phyloP scores from a whole-genome alignment of 1,140 invertebrate genomes.

The Brachionus rotundiformis region DNA sequence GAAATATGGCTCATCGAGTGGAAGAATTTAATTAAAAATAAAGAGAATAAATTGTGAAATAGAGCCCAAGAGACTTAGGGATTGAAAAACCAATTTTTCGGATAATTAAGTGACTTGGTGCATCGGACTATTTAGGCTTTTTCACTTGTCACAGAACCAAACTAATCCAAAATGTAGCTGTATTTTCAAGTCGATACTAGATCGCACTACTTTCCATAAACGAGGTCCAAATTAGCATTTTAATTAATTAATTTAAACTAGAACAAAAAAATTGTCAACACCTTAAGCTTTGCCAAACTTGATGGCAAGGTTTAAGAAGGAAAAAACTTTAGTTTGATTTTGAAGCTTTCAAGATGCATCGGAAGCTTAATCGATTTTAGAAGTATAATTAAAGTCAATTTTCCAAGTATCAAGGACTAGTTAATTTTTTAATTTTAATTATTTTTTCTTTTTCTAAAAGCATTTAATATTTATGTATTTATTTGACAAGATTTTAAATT shows the following conservation, averaged over 20 bases:
- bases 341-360: slow-evolving; percentile 11
- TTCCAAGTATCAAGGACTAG: background rate
- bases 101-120: slow-evolving; percentile 18
- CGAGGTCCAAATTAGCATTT: background rate
- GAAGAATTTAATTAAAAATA: slow-evolving; percentile 28
- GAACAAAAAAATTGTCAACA: too few species aligned
- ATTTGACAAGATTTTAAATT: background rate
- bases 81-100: background rate
- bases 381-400: slow-evolving; percentile 11
- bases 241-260: background rate
- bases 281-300: background rate
- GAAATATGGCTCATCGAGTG: slow-evolving; percentile 6
- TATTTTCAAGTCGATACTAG: background rate
- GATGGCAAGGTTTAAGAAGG: background rate
- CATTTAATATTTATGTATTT: background rate
- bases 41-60: slow-evolving; percentile 2
- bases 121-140: background rate
- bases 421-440: slow-evolving; percentile 1
- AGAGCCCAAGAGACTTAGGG: background rate
- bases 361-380: slow-evolving; percentile 13
- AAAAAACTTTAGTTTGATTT: background rate
- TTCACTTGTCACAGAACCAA: background rate
- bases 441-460: too few species aligned
- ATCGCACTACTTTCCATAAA: background rate
- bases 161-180: background rate